A percentile compares a stretch with the other conserved stretches of the same genome.
Evolutionary conservation across 1,140 invertebrate genomes (phyloP).

Genomic region (Drepana arcuata): DNA sequence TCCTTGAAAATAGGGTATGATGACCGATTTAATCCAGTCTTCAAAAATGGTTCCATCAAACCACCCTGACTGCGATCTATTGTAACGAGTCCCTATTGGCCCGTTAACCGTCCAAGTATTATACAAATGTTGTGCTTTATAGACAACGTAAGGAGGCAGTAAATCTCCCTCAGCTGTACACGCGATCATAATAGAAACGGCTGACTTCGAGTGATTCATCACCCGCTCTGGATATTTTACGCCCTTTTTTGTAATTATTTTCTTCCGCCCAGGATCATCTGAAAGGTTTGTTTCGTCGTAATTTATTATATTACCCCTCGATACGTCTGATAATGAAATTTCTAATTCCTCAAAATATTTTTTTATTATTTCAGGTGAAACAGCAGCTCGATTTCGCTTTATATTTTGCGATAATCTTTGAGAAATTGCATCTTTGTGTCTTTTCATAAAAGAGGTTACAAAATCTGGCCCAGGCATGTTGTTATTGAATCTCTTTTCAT

Average conservation of each 20-base stretch:
- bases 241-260: conserved; percentile 1
- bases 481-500: conserved; percentile 3
- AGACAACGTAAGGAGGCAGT: conserved; percentile 9
- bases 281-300: conserved; percentile 10
- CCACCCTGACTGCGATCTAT: conserved; percentile 31
- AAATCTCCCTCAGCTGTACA: conserved; percentile 6
- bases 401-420: conserved; percentile 6
- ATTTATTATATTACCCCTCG: conserved; percentile 8
- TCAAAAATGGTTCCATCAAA: conserved; percentile 37
- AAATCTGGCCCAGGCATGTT: conserved; percentile 8
- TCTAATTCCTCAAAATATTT: conserved; percentile 3
- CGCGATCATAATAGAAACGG: conserved; percentile 7
- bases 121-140: conserved; percentile 8
- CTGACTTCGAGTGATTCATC: conserved; percentile 5
- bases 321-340: not conserved
- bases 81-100: conserved; percentile 16
- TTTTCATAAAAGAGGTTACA: conserved; percentile 6
- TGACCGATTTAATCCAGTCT: conserved; percentile 30
- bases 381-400: conserved; percentile 5
- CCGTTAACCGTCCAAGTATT: conserved; percentile 8
- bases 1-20: conserved; percentile 23
- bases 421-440: conserved; percentile 2
- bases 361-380: conserved; percentile 1
- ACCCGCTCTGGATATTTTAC: conserved; percentile 8
- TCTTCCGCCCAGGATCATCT: conserved; percentile 4